A percentile compares a stretch with the other conserved stretches of the same genome.
Evolutionary conservation across 2,888 invertebrate species (phyloP).

Genomic region (Uropetala carovei): DNA sequence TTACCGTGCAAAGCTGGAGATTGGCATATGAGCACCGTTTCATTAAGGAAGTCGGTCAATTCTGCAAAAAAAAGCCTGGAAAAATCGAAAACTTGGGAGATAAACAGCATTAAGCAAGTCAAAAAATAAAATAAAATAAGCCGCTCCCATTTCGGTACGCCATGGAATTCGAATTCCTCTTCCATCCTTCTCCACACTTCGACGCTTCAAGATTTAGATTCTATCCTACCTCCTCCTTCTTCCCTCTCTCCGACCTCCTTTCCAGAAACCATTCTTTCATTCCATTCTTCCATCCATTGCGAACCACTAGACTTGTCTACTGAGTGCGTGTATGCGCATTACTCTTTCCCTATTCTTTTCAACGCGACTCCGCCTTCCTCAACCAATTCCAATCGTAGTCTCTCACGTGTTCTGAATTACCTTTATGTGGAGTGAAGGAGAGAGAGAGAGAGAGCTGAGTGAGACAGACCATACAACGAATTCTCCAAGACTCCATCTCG

Average conservation of each 20-base stretch:
- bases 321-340: background rate
- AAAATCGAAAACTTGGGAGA: background rate
- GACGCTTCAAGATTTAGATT: background rate
- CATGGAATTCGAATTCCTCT: background rate
- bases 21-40: background rate
- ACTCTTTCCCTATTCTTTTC: slow-evolving; percentile 13
- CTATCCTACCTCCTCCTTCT: background rate
- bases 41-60: background rate
- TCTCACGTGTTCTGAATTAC: slow-evolving; percentile 35
- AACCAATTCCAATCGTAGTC: slow-evolving; percentile 39
- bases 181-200: background rate
- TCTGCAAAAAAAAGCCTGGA: background rate
- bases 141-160: background rate
- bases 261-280: background rate
- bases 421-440: background rate
- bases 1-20: too few species aligned
- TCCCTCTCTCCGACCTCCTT: background rate
- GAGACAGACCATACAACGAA: background rate
- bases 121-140: too few species aligned
- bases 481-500: background rate
- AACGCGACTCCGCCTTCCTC: slow-evolving; percentile 38
- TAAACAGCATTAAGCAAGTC: background rate
- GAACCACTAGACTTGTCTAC: background rate
- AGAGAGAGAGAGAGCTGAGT: background rate
- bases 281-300: background rate